Evolutionary conservation across 1,140 invertebrate genomes (phyloP).

Genomic region (Drosophila sechellia): DNA sequence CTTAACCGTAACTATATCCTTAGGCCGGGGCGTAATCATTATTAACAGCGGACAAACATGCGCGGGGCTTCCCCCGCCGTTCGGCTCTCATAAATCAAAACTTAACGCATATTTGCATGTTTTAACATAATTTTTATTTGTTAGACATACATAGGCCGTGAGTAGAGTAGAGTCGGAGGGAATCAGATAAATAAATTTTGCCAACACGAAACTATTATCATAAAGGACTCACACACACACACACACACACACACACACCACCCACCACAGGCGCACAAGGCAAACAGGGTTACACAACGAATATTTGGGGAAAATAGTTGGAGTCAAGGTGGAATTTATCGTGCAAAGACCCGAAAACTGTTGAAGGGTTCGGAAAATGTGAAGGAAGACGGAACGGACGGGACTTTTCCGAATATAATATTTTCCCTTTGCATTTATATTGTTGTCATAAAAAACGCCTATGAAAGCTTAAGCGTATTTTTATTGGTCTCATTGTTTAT

Average conservation of each 20-base stretch:
- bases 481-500: conserved; percentile 83
- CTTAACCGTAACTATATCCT: conserved; percentile 61
- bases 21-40: conserved; percentile 68
- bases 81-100: conserved; percentile 81
- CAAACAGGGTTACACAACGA: conserved; percentile 73
- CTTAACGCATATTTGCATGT: conserved; percentile 84
- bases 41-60: conserved; percentile 70
- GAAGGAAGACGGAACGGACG: background rate
- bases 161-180: conserved; percentile 14
- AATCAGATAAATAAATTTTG: conserved; percentile 83
- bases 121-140: conserved; percentile 84
- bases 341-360: conserved; percentile 65
- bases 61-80: conserved; percentile 35
- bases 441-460: conserved; percentile 84
- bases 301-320: conserved; percentile 56
- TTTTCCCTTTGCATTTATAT: conserved; percentile 82
- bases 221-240: conserved; percentile 64
- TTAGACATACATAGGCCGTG: conserved; percentile 54
- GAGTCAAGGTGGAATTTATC: conserved; percentile 77
- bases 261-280: background rate
- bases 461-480: conserved; percentile 84
- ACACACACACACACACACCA: background rate
- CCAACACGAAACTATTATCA: conserved; percentile 84
- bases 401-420: conserved; percentile 29
- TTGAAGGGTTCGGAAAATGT: conserved; percentile 63